Percentiles rank a stretch among this genome's conserved stretches.
Conservation (phyloP, 1,140 invertebrate species). For the Magallana gigas region DNA sequence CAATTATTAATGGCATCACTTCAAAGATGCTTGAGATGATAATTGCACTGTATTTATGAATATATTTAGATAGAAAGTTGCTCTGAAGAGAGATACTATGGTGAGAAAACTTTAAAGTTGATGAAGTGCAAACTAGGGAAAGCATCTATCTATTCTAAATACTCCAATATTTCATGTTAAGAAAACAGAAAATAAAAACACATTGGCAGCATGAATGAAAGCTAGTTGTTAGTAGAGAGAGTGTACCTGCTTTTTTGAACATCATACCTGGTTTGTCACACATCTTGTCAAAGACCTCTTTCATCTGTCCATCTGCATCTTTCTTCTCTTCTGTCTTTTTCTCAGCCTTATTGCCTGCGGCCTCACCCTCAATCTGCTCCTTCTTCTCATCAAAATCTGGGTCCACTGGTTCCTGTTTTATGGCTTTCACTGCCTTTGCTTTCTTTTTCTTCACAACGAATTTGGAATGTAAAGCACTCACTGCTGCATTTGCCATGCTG, state of each 20-base stretch:
- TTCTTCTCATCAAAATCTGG: neutral
- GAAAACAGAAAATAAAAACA: too few relatives aligned
- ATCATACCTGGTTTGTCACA: conserved; percentile 64
- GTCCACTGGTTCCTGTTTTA: neutral
- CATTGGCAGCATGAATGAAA: too few relatives aligned
- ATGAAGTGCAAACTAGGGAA: neutral
- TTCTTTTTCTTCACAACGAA: conserved; percentile 54
- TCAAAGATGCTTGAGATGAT: too few relatives aligned
- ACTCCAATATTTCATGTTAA: neutral
- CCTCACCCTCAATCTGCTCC: neutral
- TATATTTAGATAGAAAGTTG: too few relatives aligned
- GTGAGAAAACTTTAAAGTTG: neutral
- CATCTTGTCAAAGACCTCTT: conserved; percentile 31
- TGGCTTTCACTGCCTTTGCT: conserved; percentile 15
- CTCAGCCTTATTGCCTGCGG: neutral
- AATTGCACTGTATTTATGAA: too few relatives aligned
- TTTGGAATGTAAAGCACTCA: conserved; percentile 47
- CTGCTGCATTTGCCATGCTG: conserved; percentile 54
- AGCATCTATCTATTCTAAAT: neutral
- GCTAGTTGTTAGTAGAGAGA: too few relatives aligned
- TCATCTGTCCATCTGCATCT: neutral
- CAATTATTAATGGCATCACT: too few relatives aligned
- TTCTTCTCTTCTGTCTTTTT: neutral
- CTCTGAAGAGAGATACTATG: too few relatives aligned
- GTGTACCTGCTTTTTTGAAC: too few relatives aligned